These are phyloP conservation scores for Kryptopterus vitreolus DNA, from an alignment of 2,797 vertebrate genomes.

Conservation along the genomic window DNA sequence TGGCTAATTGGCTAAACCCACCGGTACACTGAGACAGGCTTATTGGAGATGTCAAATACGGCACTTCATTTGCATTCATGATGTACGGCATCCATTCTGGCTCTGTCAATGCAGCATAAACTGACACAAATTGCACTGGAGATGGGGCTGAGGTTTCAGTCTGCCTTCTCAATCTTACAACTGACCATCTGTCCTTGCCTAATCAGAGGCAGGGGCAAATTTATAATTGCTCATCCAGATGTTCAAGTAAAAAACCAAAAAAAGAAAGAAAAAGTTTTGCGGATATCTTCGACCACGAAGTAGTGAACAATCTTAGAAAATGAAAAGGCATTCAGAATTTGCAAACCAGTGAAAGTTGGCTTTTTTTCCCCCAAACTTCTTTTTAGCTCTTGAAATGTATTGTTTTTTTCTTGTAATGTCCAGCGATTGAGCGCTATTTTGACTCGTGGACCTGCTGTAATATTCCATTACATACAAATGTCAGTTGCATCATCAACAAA, in stretches of 20 bases:
- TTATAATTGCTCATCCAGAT: conserved; percentile 29
- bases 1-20: conserved; percentile 80
- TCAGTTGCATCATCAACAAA: too few species aligned
- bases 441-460: too few species aligned
- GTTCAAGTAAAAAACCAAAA: conserved; percentile 22
- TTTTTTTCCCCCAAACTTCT: neutral
- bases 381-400: neutral
- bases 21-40: conserved; percentile 74
- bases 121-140: conserved; percentile 58
- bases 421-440: too few species aligned
- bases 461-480: too few species aligned
- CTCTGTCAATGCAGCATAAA: conserved; percentile 71
- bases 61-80: conserved; percentile 78
- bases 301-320: neutral
- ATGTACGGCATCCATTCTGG: conserved; percentile 73
- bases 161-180: conserved; percentile 57
- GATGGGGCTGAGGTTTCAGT: conserved; percentile 59
- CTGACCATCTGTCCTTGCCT: conserved; percentile 66
- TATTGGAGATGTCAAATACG: conserved; percentile 83
- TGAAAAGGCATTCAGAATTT: neutral
- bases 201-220: conserved; percentile 37
- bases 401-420: too few species aligned
- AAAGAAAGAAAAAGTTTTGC: neutral
- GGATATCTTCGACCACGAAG: neutral
- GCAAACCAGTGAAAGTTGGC: neutral